Conservation (phyloP, 2,797 vertebrate genomes). For the Gadopsis bispinosus region DNA sequence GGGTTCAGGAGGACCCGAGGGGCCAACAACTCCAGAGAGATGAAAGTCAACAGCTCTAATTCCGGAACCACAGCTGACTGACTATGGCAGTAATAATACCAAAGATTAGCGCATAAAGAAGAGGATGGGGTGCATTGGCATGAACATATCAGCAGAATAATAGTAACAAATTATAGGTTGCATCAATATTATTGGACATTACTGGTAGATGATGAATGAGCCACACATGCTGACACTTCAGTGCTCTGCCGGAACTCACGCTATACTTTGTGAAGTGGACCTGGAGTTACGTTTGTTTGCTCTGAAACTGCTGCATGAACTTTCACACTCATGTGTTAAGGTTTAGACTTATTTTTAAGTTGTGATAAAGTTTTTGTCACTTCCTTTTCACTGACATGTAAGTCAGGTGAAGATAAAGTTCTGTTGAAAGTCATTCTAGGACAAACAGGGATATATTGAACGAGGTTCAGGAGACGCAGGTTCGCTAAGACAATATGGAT, state of each 20-base stretch:
- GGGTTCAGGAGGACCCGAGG: too few relatives aligned
- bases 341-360: background rate
- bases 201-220: background rate
- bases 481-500: constrained; percentile 5
- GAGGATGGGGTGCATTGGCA: background rate
- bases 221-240: too few relatives aligned
- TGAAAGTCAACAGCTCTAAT: too few relatives aligned
- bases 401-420: background rate
- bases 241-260: background rate
- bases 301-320: background rate
- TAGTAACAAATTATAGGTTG: too few relatives aligned
- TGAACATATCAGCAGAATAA: background rate
- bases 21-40: too few relatives aligned
- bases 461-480: background rate
- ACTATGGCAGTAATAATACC: too few relatives aligned
- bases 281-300: background rate
- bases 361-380: background rate
- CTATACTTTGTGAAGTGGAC: background rate
- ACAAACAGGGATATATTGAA: background rate
- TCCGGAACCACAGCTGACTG: too few relatives aligned
- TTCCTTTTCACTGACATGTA: background rate
- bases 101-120: background rate
- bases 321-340: background rate
- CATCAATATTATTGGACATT: background rate
- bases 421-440: background rate